These are phyloP conservation scores for Pseudopodoces humilis DNA, from an alignment of 2,113 vertebrate genomes.

Conservation along the genomic window DNA sequence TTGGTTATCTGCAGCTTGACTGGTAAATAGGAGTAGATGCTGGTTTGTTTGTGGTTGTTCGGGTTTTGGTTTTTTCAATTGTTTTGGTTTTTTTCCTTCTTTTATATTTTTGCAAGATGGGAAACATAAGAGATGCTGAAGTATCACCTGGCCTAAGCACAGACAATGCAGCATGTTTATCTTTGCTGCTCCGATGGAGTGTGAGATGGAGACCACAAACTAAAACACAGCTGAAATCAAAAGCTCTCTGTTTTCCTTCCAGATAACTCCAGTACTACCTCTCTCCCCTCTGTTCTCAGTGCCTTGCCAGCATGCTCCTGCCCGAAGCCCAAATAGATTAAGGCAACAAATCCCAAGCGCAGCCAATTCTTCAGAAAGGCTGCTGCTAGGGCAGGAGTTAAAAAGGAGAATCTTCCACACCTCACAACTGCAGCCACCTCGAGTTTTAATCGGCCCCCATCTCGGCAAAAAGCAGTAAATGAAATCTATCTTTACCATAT, in stretches of 20 bases:
- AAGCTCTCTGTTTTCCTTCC: slow-evolving; percentile 75
- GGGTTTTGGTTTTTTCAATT: neutral
- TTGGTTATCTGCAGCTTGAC: neutral
- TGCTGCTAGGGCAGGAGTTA: slow-evolving; percentile 72
- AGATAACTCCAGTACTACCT: slow-evolving; percentile 65
- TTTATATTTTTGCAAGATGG: neutral
- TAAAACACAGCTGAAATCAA: slow-evolving; percentile 66
- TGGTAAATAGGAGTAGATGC: slow-evolving; percentile 1
- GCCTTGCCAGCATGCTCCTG: slow-evolving; percentile 69
- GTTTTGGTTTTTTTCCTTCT: neutral
- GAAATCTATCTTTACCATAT: slow-evolving; percentile 78
- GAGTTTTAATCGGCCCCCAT: slow-evolving; percentile 67
- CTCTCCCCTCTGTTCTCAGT: slow-evolving; percentile 48
- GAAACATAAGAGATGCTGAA: slow-evolving; percentile 12
- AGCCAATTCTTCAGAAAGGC: slow-evolving; percentile 68
- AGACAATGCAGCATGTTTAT: slow-evolving; percentile 42
- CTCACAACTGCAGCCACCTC: slow-evolving; percentile 37
- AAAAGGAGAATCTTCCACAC: slow-evolving; percentile 65
- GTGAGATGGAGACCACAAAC: slow-evolving; percentile 12
- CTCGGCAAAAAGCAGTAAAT: slow-evolving; percentile 63
- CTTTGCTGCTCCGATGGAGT: slow-evolving; percentile 22
- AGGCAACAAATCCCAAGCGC: slow-evolving; percentile 57
- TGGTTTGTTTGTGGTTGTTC: neutral
- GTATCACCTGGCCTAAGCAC: neutral
- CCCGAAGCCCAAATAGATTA: slow-evolving; percentile 69